These are phyloP conservation scores for Megaleporinus macrocephalus DNA, from an alignment of 2,113 vertebrate genomes.

Conservation along the genomic window DNA sequence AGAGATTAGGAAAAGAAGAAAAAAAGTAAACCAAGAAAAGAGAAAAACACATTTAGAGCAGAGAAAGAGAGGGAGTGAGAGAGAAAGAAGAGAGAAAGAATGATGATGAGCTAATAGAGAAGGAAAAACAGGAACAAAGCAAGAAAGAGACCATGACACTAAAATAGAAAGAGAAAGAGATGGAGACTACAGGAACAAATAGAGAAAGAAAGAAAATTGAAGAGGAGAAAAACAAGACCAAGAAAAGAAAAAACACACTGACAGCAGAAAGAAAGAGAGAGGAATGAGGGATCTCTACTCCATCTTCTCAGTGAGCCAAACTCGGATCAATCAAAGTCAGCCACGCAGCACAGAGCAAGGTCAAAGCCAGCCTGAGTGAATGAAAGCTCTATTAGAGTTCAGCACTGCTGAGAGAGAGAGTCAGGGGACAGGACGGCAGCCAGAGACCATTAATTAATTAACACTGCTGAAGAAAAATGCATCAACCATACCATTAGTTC, in stretches of 20 bases:
- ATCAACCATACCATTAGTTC: neutral
- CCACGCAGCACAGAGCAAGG: constrained; percentile 52
- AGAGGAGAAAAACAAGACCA: too few species aligned
- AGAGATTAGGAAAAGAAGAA: constrained; percentile 57
- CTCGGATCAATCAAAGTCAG: constrained; percentile 49
- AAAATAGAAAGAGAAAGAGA: neutral
- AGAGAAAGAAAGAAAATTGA: constrained; percentile 12
- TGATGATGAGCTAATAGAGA: constrained; percentile 7
- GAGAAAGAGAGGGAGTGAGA: neutral
- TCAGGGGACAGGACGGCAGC: neutral
- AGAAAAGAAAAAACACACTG: neutral
- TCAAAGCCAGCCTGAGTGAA: constrained; percentile 37
- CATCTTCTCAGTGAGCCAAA: constrained; percentile 36
- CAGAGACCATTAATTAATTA: constrained; percentile 6
- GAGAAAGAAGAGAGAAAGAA: neutral
- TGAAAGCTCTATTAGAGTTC: constrained; percentile 38
- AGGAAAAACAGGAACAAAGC: neutral
- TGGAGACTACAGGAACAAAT: neutral
- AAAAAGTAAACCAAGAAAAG: neutral
- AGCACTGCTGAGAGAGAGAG: constrained; percentile 23
- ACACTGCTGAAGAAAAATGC: neutral
- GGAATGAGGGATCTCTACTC: constrained; percentile 32
- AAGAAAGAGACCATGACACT: too few species aligned
- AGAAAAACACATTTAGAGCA: constrained; percentile 27
- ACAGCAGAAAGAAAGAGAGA: neutral